Conservation (phyloP, 2,888 invertebrate genomes). For the Aphodius sticticus region DNA sequence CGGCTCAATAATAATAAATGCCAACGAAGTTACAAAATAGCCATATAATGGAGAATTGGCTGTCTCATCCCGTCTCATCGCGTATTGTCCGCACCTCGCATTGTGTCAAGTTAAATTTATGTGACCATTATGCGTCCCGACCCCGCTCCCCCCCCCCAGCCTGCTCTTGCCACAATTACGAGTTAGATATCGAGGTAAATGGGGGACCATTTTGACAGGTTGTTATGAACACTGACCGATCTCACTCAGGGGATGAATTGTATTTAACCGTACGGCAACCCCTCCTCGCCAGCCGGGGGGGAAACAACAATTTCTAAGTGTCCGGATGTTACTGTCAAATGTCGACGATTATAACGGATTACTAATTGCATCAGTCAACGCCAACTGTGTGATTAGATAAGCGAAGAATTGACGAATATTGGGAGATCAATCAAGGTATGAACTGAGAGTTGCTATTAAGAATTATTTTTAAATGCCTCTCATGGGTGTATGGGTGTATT, state of each 20-base stretch:
- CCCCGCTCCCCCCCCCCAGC: background rate
- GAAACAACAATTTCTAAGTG: conserved; percentile 14
- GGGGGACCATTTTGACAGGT: conserved; percentile 24
- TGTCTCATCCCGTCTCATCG: conserved; percentile 13
- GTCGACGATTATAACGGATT: conserved; percentile 15
- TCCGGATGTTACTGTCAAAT: conserved; percentile 17
- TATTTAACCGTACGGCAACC: conserved; percentile 14
- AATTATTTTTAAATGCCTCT: no score
- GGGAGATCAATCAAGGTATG: no score
- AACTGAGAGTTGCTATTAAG: no score
- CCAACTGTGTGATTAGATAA: no score
- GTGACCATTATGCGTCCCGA: conserved; percentile 18
- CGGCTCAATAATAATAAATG: no score
- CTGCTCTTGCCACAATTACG: conserved; percentile 9
- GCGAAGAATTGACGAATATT: no score
- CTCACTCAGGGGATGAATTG: conserved; percentile 27
- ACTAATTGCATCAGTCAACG: background rate
- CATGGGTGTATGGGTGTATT: no score
- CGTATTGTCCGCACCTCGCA: conserved; percentile 8
- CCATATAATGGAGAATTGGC: background rate
- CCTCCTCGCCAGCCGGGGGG: background rate
- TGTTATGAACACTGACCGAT: conserved; percentile 27
- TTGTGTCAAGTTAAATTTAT: conserved; percentile 20
- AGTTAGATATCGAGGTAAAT: conserved; percentile 15
- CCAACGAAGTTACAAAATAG: background rate